Conservation (phyloP, 2,797 vertebrate species). For the Cephalopachus bancanus region DNA sequence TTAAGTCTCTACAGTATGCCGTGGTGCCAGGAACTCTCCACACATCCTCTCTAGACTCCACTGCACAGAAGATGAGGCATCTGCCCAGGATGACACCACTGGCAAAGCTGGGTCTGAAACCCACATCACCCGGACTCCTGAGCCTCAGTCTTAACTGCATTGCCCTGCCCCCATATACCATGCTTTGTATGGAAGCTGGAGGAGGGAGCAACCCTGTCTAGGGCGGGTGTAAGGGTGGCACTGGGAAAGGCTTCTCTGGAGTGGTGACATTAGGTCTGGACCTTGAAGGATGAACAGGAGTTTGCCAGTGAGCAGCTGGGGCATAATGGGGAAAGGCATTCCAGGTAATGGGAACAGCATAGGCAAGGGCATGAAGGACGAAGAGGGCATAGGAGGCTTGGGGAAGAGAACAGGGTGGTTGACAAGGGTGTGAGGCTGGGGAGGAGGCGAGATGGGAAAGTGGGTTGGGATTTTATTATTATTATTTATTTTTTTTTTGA, state of each 20-base stretch:
- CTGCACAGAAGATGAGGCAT: neutral
- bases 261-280: neutral
- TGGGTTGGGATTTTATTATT: neutral
- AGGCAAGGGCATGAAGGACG: neutral
- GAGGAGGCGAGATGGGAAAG: neutral
- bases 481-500: too few relatives aligned
- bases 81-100: neutral
- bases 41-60: neutral
- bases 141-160: neutral
- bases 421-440: rapidly evolving
- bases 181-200: rapidly evolving
- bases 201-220: neutral
- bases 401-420: too few relatives aligned
- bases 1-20: neutral
- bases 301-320: neutral
- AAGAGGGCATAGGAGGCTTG: neutral
- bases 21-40: neutral
- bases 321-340: neutral
- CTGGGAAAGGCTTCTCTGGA: neutral
- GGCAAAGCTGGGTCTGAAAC: neutral
- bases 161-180: neutral
- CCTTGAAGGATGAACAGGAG: neutral
- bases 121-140: neutral
- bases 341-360: neutral
- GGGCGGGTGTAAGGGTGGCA: neutral